Evolutionary conservation across 2,113 vertebrate species (phyloP).

Genomic region (Neotoma lepida): DNA sequence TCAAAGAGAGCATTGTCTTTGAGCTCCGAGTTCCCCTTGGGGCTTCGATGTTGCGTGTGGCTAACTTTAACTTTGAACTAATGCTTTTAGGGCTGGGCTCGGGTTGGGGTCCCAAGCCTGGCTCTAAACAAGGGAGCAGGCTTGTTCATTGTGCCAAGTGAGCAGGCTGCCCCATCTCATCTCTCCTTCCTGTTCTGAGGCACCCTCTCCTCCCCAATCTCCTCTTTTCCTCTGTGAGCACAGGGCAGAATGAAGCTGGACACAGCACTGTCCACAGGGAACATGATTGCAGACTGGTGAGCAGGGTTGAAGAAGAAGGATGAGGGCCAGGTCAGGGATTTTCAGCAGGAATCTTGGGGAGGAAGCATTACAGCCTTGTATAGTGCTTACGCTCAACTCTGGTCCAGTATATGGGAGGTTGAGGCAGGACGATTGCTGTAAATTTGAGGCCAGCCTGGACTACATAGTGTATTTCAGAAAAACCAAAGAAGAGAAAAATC

Average conservation of each 20-base stretch:
- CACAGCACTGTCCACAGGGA: fast-evolving
- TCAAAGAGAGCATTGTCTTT: constrained; percentile 83
- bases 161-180: fast-evolving
- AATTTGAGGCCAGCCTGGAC: not conserved
- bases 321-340: fast-evolving
- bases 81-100: constrained; percentile 59
- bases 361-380: too few relatives aligned
- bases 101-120: constrained; percentile 68
- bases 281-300: too few relatives aligned
- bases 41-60: constrained; percentile 70
- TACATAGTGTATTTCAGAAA: not conserved
- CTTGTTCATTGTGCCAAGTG: constrained; percentile 65
- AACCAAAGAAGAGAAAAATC: not conserved
- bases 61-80: constrained; percentile 80
- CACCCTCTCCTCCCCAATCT: not conserved
- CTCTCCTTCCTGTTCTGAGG: constrained; percentile 24
- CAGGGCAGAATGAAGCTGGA: not conserved
- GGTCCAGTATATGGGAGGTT: not conserved
- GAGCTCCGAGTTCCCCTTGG: constrained; percentile 58
- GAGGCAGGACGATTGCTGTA: not conserved
- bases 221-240: not conserved
- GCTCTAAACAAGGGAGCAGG: constrained; percentile 53
- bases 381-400: fast-evolving
- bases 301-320: fast-evolving
- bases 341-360: fast-evolving